phyloP scores from a whole-genome alignment of 2,797 vertebrate genomes.

The Pangasius mekongensis region DNA sequence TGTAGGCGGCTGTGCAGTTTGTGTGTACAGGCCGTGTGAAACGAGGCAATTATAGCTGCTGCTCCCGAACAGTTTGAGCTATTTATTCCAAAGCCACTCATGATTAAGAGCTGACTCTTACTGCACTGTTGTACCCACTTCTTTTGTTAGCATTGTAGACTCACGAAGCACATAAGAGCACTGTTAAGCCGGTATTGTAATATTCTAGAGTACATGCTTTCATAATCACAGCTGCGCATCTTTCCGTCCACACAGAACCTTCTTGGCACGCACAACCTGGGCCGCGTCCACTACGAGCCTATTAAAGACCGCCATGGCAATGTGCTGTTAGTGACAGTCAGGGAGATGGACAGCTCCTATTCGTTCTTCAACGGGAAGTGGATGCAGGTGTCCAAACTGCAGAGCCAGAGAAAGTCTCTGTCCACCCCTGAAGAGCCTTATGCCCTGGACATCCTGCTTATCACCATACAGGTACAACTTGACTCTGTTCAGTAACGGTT shows the following conservation, averaged over 20 bases:
- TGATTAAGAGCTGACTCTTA: slow-evolving; percentile 39
- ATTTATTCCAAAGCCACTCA: slow-evolving; percentile 39
- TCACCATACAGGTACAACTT: slow-evolving; percentile 90
- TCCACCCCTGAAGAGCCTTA: slow-evolving; percentile 97
- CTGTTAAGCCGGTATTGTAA: slow-evolving; percentile 10
- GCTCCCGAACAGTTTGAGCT: slow-evolving; percentile 16
- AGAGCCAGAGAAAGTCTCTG: slow-evolving; percentile 97
- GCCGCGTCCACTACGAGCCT: slow-evolving; percentile 92
- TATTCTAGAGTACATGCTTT: slow-evolving; percentile 24
- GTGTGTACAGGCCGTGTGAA: slow-evolving; percentile 35
- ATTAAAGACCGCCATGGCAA: slow-evolving; percentile 97
- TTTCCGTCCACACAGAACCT: slow-evolving; percentile 79
- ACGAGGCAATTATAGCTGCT: slow-evolving; percentile 34
- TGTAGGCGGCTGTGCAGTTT: slow-evolving; percentile 25
- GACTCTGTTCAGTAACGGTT: not conserved
- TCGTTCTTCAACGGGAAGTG: slow-evolving; percentile 92
- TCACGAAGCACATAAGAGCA: slow-evolving; percentile 8
- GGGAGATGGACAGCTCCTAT: slow-evolving; percentile 88
- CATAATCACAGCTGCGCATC: slow-evolving; percentile 23
- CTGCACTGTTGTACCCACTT: slow-evolving; percentile 24
- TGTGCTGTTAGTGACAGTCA: slow-evolving; percentile 89
- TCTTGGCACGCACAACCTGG: slow-evolving; percentile 94
- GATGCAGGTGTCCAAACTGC: slow-evolving; percentile 94
- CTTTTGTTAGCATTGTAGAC: slow-evolving; percentile 35
- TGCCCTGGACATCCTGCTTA: slow-evolving; percentile 93